Evolutionary conservation across 2,113 vertebrate genomes (phyloP), one percentile per base, ranked within the genome.

Genomic region (Poeciliopsis retropinna): DNA sequence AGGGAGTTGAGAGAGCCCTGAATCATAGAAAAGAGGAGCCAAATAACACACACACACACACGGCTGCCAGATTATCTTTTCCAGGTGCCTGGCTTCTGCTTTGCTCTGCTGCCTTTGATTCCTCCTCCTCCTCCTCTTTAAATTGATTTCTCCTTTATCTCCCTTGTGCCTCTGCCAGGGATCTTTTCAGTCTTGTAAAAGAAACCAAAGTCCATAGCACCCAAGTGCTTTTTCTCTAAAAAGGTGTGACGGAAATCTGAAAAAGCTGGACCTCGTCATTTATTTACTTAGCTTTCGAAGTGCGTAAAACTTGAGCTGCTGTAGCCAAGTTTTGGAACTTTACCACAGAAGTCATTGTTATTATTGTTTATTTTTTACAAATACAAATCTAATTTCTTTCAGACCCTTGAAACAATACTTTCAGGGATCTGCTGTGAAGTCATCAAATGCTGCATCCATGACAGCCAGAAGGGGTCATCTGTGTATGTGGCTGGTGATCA

Each of bases 1-100:
- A 64, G 31, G 72, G 64, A 66, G 77, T 44, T 15, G 61, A 82
- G 67, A 64, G 77, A 51, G 62, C 22, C 41, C 65, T 85, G 60
- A 22, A 72, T 76, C 71, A 64, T 64, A 83, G 80, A 67, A 76
- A 63, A 72, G 61, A 72, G 67, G 69, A 79, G 82, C 87, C 63
- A 69, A 80, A 83, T 69, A 73, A 81, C 75, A 64, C 70, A 44
- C 79, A 80, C 77, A 82, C 82, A n/a, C n/a, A n/a, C n/a, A n/a
- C n/a, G 73, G 74, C 70, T 86, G 76, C 77, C 78, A 81, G 80
- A 88, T 85, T 81, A 82, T 83, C 75, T 70, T 82, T 75, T 79
- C 70, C 77, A 86, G 78, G 80, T 90, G 73, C 85, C 72, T 88
- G 77, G 86, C 84, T 91, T 88, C 64, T 86, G 85, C 82, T 88